A percentile compares a stretch with the other conserved stretches of the same genome.
Evolutionary conservation across 2,888 invertebrate genomes (phyloP).

Genomic region (Melinaea marsaeus): DNA sequence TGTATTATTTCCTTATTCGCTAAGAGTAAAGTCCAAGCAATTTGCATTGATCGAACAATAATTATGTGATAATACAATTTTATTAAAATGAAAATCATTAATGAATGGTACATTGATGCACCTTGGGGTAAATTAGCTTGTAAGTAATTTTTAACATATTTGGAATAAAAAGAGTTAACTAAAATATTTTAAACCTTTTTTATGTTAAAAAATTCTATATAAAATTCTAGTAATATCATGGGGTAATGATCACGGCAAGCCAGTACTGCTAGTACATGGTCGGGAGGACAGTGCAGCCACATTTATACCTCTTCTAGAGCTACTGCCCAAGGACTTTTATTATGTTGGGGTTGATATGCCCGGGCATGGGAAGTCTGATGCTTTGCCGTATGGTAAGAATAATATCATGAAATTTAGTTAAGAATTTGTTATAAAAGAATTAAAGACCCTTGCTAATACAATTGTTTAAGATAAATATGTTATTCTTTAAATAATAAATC

Average conservation of each 20-base stretch:
- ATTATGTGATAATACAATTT: neutral
- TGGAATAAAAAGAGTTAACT: neutral
- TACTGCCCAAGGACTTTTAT: constrained; percentile 59
- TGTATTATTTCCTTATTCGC: neutral
- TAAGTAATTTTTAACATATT: constrained; percentile 42
- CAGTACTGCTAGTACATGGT: constrained; percentile 79
- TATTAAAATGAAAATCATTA: constrained; percentile 34
- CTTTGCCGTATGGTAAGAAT: constrained; percentile 61
- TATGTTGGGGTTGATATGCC: constrained; percentile 77
- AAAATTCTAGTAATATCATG: constrained; percentile 74
- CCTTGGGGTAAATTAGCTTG: constrained; percentile 79
- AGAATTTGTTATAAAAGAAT: neutral
- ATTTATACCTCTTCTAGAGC: constrained; percentile 74
- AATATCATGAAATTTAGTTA: neutral
- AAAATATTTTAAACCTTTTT: neutral
- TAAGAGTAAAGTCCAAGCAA: neutral
- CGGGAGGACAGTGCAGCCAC: constrained; percentile 80
- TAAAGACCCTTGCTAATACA: neutral
- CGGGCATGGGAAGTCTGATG: constrained; percentile 78
- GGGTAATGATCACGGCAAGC: constrained; percentile 70
- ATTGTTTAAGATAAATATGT: too few species aligned
- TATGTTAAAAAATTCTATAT: too few species aligned
- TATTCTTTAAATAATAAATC: too few species aligned
- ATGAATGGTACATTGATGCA: constrained; percentile 63
- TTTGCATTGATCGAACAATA: neutral